Evolutionary conservation across 2,113 vertebrate species (phyloP).

Genomic region (Casuarius casuarius): DNA sequence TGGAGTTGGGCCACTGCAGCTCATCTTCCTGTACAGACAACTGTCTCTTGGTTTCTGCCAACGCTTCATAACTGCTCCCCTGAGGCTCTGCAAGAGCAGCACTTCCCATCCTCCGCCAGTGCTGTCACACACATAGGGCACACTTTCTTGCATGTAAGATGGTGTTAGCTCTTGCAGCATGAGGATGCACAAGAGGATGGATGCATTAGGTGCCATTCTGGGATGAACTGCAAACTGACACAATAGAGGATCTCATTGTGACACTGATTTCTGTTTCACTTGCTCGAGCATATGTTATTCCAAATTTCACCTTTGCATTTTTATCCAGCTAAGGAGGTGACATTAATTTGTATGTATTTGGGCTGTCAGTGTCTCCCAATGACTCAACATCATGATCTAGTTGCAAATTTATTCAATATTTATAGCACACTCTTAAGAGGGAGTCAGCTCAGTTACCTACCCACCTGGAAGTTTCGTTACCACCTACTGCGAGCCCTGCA

Average conservation of each 20-base stretch:
- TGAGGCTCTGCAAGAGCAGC: not conserved
- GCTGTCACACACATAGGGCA: rapidly evolving
- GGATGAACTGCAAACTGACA: not conserved
- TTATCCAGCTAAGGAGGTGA: not conserved
- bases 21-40: not conserved
- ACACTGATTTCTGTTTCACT: not conserved
- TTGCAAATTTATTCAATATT: not conserved
- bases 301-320: not conserved
- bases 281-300: not conserved
- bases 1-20: not conserved
- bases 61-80: not conserved
- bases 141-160: rapidly evolving
- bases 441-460: rapidly evolving
- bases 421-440: not conserved
- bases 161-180: not conserved
- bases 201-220: not conserved
- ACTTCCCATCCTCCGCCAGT: not conserved
- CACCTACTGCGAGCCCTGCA: not conserved
- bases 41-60: not conserved
- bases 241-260: not conserved
- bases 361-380: not conserved
- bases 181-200: not conserved
- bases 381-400: not conserved
- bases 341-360: not conserved
- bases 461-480: not conserved